Evolutionary conservation across 2,113 vertebrate genomes (phyloP), one percentile per base, ranked within the genome.

Genomic region (Salvelinus fontinalis): DNA sequence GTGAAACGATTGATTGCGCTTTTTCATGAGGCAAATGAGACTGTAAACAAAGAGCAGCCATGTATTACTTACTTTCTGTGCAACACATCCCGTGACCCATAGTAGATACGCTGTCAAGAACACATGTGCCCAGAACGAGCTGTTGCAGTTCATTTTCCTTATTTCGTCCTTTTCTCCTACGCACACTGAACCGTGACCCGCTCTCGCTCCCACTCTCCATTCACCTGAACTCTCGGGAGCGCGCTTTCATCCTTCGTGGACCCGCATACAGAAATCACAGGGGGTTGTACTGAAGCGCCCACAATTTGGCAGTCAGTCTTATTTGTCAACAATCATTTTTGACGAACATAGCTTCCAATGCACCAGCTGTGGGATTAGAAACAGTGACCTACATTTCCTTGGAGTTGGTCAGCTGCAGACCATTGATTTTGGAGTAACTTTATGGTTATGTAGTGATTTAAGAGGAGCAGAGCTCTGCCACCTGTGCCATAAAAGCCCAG

Each of bases 181-280:
- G 85, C 83, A 80, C 89, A 79, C 78, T 81, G 87, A 84, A 64
- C 86, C 76, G 83, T 83, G 71, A 69, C 88, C 85, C 79, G 85
- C 88, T 87, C 86, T 68, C 83, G 82, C 84, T 86, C 86, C 74
- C 87, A 87, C 90, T 64, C 76, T 71, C 90, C 92, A 93, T 93
- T 94, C 92, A 94, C 93, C 93, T 94, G 93, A 87, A 89, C 86
- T 57, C 7, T 89, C 91, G 91, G 89, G 89, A 82, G 89, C 91
- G 93, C 90, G 92, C 92, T 80, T 87, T 87, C 90, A 92, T 89
- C 87, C 85, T 75, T 87, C 91, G 87, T 87, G 89, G 88, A 78
- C 82, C 34, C 77, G 75, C 82, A 73, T 83, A 75, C 83, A 78
- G 75, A 39, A 79, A 77, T 57, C 85, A 82, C 71, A 71, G 31